Evolutionary conservation across 1,140 invertebrate species (phyloP).

Genomic region (Lucilia sericata): DNA sequence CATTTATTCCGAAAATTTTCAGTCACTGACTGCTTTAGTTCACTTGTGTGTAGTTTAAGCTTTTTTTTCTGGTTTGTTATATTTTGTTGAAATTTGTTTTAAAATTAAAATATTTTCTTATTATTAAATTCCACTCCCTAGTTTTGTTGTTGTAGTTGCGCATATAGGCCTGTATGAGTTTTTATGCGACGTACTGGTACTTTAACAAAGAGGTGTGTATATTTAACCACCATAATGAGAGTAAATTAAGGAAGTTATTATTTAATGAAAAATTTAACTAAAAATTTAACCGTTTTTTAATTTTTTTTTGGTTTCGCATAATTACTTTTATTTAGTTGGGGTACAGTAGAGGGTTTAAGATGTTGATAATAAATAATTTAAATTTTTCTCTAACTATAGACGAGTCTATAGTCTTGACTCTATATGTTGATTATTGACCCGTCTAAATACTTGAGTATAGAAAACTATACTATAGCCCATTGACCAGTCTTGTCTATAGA

Average conservation of each 20-base stretch:
- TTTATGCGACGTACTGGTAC: background rate
- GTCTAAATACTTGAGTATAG: too few species aligned
- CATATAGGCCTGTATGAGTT: background rate
- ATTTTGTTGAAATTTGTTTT: background rate
- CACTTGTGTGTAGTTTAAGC: background rate
- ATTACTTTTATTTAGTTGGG: background rate
- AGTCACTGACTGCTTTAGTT: too few species aligned
- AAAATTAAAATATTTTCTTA: slow-evolving; percentile 8
- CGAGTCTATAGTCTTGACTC: too few species aligned
- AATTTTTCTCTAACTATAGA: too few species aligned
- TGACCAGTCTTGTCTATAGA: too few species aligned
- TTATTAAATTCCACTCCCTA: slow-evolving; percentile 15
- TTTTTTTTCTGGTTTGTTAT: background rate
- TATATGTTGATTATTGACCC: too few species aligned
- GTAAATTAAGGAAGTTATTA: slow-evolving; percentile 29
- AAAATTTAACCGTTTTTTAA: background rate
- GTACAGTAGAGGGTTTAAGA: background rate
- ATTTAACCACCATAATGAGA: slow-evolving; percentile 24
- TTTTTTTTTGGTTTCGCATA: slow-evolving; percentile 8
- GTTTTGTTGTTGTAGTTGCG: background rate
- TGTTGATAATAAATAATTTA: too few species aligned
- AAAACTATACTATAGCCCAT: too few species aligned
- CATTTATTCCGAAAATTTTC: background rate
- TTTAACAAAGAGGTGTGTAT: background rate
- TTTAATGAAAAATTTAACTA: slow-evolving; percentile 1